These are phyloP conservation scores for Epirrhoe alternata DNA, from an alignment of 2,888 invertebrate species.

Conservation along the genomic window DNA sequence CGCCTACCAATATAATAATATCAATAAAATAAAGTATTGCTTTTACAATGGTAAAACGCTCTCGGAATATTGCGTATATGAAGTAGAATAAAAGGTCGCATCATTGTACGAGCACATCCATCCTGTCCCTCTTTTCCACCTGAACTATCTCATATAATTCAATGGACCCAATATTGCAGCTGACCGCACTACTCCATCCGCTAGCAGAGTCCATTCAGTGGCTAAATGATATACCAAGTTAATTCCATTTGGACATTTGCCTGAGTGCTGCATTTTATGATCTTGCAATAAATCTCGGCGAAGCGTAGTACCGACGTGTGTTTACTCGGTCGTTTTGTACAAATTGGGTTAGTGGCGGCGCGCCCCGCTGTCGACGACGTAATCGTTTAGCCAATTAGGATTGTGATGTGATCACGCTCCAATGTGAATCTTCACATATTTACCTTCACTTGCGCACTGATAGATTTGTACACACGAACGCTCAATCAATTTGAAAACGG, in stretches of 20 bases:
- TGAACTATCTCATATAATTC: slow-evolving; percentile 18
- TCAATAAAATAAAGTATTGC: slow-evolving; percentile 50
- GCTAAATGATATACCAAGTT: slow-evolving; percentile 45
- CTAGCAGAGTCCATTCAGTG: slow-evolving; percentile 36
- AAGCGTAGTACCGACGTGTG: slow-evolving; percentile 68
- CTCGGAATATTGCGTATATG: slow-evolving; percentile 6
- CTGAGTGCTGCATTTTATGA: slow-evolving; percentile 69
- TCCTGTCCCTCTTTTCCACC: slow-evolving; percentile 16
- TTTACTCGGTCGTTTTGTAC: slow-evolving; percentile 73
- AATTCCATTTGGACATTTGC: slow-evolving; percentile 62
- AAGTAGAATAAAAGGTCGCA: slow-evolving; percentile 20
- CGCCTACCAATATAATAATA: slow-evolving; percentile 44
- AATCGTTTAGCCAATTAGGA: slow-evolving; percentile 74
- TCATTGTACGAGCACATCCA: slow-evolving; percentile 21
- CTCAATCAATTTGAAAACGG: slow-evolving; percentile 62
- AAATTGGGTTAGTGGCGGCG: slow-evolving; percentile 77
- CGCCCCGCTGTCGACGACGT: slow-evolving; percentile 66
- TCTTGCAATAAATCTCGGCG: slow-evolving; percentile 69
- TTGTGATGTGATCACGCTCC: slow-evolving; percentile 70
- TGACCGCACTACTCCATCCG: slow-evolving; percentile 27
- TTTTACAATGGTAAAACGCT: slow-evolving; percentile 28
- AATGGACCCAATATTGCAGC: slow-evolving; percentile 14
- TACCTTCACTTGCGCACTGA: slow-evolving; percentile 62
- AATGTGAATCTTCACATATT: slow-evolving; percentile 69
- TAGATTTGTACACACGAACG: slow-evolving; percentile 56